Conservation (phyloP, 2,797 vertebrate species). For the Anguilla pacifica region DNA sequence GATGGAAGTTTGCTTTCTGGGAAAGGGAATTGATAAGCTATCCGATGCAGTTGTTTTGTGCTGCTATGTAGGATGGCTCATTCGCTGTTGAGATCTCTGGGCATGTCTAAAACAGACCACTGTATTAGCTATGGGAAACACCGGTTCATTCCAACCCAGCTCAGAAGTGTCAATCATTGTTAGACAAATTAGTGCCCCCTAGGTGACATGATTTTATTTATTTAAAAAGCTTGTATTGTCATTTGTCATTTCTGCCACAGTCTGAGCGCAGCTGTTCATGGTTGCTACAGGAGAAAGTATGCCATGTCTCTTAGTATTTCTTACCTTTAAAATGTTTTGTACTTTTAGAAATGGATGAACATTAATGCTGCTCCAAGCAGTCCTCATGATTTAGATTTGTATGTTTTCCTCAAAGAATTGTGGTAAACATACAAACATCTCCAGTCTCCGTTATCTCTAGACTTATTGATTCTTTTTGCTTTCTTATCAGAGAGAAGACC, state of each 20-base stretch:
- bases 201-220: neutral
- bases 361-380: neutral
- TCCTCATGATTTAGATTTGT: neutral
- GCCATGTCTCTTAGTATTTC: no score
- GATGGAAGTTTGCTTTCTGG: neutral
- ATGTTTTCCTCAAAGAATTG: neutral
- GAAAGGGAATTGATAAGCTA: neutral
- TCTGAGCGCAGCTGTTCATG: neutral
- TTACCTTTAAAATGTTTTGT: neutral
- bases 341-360: neutral
- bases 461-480: neutral
- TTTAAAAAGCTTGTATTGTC: neutral
- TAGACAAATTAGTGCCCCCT: neutral
- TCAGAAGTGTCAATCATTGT: neutral
- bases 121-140: neutral
- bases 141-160: neutral
- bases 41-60: neutral
- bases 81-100: neutral
- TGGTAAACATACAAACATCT: neutral
- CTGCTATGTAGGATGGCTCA: neutral
- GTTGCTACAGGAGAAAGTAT: no score
- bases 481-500: neutral
- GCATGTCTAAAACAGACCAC: neutral
- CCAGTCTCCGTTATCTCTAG: neutral
- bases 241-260: neutral